Evolutionary conservation across 2,113 vertebrate species (phyloP), one percentile per base, ranked within the genome.

Genomic region (Malurus melanocephalus): DNA sequence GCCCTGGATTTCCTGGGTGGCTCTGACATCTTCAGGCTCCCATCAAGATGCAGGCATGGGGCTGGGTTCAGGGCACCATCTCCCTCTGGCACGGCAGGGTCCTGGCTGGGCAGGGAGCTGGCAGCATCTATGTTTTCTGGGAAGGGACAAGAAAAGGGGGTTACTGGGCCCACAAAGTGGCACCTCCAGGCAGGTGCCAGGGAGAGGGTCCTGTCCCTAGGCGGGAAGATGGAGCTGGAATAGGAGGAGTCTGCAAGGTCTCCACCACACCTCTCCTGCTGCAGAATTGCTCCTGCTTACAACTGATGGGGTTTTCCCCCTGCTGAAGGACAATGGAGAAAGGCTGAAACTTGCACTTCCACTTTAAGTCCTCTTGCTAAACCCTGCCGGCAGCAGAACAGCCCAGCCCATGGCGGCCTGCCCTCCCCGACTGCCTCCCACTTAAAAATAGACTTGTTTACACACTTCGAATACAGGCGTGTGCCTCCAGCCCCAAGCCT

Each of bases 401-500:
- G 76, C 80, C 52, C n/a, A 2, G 76, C 85, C 85, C 67, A 1
- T 22, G 30, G 79, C 1, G 16, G 51, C 65, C 52, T 21, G 1
- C 76, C 83, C 61, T 91, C 90, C 85, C 90, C 1, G 23, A 33
- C 64, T 27, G 20, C 89, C 81, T 93, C 75, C 33, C 6, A 4
- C 81, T 95, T 95, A 95, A 95, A 95, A 95, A 95, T 94, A 95
- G 94, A 95, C 84, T 95, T 95, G 91, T 94, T 96, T 95, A 95
- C 94, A 78, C 8, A 6, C 86, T 78, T 71, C 0, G 1, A 91
- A 86, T 0, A 1, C 30, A 62, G 48, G 68, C 73, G 1, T 11
- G 6, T 49, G 56, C 83, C 7, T 11, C 72, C 2, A 8, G 80
- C 68, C 79, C 82, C 27, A 13, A 66, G 75, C 79, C 60, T 89